Percentiles rank a stretch among this genome's conserved stretches.
Evolutionary conservation across 2,113 vertebrate genomes (phyloP).

Genomic region (Cygnus buccinator): DNA sequence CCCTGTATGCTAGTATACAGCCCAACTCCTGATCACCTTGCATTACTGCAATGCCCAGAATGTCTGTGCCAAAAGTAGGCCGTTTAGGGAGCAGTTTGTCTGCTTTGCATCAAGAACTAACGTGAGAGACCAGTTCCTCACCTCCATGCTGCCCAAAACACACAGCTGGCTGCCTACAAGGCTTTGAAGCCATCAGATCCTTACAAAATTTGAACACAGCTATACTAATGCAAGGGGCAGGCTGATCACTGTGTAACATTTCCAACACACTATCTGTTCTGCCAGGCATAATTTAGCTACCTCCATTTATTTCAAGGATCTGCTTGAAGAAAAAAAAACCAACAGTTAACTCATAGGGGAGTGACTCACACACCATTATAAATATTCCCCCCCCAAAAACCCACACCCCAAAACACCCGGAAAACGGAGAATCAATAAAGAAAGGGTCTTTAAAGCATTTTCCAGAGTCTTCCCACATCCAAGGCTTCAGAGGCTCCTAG

Average conservation of each 20-base stretch:
- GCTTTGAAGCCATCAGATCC: background rate
- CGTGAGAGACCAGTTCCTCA: background rate
- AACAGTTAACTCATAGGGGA: background rate
- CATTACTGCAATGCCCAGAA: background rate
- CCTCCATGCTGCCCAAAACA: background rate
- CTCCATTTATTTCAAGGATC: background rate
- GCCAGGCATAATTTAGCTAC: background rate
- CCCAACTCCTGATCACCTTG: background rate
- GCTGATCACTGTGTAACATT: background rate
- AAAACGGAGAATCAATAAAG: background rate
- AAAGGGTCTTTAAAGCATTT: slow-evolving; percentile 24
- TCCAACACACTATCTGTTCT: background rate
- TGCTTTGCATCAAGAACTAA: background rate
- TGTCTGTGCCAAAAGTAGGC: background rate
- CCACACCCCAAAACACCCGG: background rate
- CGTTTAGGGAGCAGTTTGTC: background rate
- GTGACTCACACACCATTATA: background rate
- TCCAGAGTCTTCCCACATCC: slow-evolving; percentile 43
- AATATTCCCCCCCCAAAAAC: background rate
- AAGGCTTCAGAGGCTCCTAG: slow-evolving; percentile 29
- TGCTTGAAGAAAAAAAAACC: background rate
- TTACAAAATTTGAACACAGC: background rate
- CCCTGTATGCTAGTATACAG: background rate
- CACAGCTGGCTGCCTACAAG: background rate
- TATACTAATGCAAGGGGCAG: background rate